Evolutionary conservation across 2,888 invertebrate species (phyloP), one percentile per base, ranked within the genome.

Genomic region (Congeria kusceri): DNA sequence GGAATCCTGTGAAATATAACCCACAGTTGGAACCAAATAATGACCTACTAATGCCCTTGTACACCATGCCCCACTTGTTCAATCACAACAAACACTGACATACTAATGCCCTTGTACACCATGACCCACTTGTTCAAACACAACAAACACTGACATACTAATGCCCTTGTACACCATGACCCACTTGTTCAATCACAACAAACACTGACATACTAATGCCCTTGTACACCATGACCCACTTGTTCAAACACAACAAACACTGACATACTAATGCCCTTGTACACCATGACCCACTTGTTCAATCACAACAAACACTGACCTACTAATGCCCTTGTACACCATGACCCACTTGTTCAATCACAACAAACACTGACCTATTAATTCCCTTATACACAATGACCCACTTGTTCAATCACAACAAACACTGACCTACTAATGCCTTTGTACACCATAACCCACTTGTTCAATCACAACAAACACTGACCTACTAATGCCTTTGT

Each of bases 121-220:
- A 99, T 92, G 98, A 99, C 90, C 99, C 99, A 95, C n/a, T n/a
- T n/a, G n/a, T n/a, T n/a, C 99, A 99, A 87, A n/a, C n/a, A 99
- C 99, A 91, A 99, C 96, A 29, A 7, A 15, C 15, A 53, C 53
- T 53, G 20, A 53, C 53, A 4, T 53, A 53, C 53, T 53, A 23
- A 53, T 53, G n/a, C n/a, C 99, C 95, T 98, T 99, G 95, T 97
- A 99, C 93, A 99, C 99, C 90, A 99, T n/a, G n/a, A n/a, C n/a
- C n/a, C n/a, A n/a, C n/a, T n/a, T 99, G 92, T 99, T 99, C 95
- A 99, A 99, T 92, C 98, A 99, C 90, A 99, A 1, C 0, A 15
- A 1, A 32, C 28, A 87, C 91, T 77, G 69, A 92, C 92, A 89
- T 87, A 85, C 92, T 92, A 62, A 90, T 86, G 2, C 99, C 99